Conservation (phyloP, 2,797 vertebrate species). For the Zonotrichia albicollis region DNA sequence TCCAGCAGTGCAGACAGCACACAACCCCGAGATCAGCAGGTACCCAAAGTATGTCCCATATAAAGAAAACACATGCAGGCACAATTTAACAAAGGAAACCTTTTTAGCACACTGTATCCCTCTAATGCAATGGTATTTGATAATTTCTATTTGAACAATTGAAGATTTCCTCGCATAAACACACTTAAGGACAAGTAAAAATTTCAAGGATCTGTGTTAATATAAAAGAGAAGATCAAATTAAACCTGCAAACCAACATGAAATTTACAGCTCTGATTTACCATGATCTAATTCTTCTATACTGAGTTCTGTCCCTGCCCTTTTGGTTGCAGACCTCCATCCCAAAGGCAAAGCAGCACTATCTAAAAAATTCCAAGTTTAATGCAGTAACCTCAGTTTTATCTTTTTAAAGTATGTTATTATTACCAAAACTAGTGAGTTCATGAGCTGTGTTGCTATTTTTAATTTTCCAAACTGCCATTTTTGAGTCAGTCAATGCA, state of each 20-base stretch:
- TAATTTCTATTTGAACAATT: background rate
- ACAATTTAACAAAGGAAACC: background rate
- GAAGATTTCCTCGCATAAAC: background rate
- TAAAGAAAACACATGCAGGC: background rate
- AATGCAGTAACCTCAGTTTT: background rate
- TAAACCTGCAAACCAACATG: background rate
- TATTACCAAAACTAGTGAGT: background rate
- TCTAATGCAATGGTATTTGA: background rate
- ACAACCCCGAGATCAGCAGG: background rate
- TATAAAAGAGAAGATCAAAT: background rate
- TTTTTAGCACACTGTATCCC: background rate
- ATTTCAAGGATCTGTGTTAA: background rate
- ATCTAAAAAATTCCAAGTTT: background rate
- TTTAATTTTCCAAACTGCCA: background rate
- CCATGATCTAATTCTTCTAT: background rate
- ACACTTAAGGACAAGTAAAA: background rate
- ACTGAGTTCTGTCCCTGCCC: background rate
- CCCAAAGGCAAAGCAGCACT: background rate
- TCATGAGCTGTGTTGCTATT: background rate
- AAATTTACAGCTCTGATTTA: background rate
- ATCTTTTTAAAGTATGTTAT: background rate
- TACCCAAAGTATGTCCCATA: background rate
- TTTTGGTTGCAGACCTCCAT: background rate
- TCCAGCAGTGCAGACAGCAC: background rate
- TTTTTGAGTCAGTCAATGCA: conserved; percentile 25